Conservation (phyloP, 2,113 vertebrate genomes). For the Thunnus thynnus region DNA sequence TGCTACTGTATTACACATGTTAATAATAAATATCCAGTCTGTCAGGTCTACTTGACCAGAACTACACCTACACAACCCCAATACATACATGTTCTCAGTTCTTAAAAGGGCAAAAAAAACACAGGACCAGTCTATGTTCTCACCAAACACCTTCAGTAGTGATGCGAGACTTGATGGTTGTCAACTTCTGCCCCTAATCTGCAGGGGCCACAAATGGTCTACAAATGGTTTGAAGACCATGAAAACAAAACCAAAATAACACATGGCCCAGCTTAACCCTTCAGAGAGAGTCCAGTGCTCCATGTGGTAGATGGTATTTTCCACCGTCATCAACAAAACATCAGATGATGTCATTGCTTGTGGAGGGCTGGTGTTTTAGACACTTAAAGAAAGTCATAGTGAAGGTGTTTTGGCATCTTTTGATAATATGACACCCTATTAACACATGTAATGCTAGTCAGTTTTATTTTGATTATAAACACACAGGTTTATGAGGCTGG, state of each 20-base stretch:
- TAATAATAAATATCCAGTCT: not conserved
- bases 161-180: not conserved
- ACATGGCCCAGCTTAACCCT: not conserved
- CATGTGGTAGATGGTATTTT: conserved; percentile 15
- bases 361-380: conserved; percentile 18
- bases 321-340: conserved; percentile 23
- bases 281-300: not conserved
- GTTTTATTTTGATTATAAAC: conserved; percentile 33
- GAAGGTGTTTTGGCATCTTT: conserved; percentile 52
- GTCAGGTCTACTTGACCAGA: not conserved
- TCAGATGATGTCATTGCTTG: conserved; percentile 38
- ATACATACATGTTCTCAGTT: not conserved
- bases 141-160: not conserved
- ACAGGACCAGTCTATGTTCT: not conserved
- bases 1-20: not conserved
- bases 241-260: conserved; percentile 13
- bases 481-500: conserved; percentile 9
- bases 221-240: conserved; percentile 34
- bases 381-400: not conserved
- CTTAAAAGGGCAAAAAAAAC: not conserved
- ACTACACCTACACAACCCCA: not conserved
- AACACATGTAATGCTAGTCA: conserved; percentile 16
- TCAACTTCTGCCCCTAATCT: not conserved
- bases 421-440: conserved; percentile 24
- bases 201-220: conserved; percentile 11